These are phyloP conservation scores for Coelopa pilipes DNA, from an alignment of 2,888 invertebrate genomes.

Conservation along the genomic window DNA sequence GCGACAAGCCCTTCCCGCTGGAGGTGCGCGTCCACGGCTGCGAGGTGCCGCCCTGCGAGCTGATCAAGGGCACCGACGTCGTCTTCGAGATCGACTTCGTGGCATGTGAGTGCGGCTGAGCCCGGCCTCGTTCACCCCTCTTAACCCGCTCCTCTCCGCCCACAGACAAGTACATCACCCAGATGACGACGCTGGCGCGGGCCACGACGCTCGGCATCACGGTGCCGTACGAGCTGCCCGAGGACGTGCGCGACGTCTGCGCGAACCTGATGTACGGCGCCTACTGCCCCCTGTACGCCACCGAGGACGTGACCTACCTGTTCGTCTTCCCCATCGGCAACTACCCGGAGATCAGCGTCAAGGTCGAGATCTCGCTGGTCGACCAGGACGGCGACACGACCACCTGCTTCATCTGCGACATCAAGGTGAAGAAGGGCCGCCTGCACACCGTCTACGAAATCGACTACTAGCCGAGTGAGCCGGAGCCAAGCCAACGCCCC, in stretches of 20 bases:
- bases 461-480: no score
- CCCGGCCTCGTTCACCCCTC: no score
- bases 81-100: conserved; percentile 59
- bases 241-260: conserved; percentile 59
- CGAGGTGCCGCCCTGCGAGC: conserved; percentile 57
- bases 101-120: conserved; percentile 46
- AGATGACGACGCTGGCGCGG: conserved; percentile 49
- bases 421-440: conserved; percentile 58
- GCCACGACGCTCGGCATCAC: conserved; percentile 63
- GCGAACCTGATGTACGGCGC: conserved; percentile 57
- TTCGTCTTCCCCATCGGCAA: conserved; percentile 60
- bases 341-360: conserved; percentile 62
- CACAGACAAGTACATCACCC: conserved; percentile 52
- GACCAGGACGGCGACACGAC: conserved; percentile 55
- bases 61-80: conserved; percentile 56
- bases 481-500: no score
- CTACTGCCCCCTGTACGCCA: conserved; percentile 61
- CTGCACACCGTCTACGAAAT: not conserved
- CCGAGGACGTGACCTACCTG: conserved; percentile 61
- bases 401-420: conserved; percentile 59
- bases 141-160: not conserved
- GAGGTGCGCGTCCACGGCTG: conserved; percentile 58
- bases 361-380: conserved; percentile 58
- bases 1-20: conserved; percentile 55
- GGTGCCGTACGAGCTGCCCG: conserved; percentile 61